A percentile compares a stretch with the other conserved stretches of the same genome.
Conservation (phyloP, 2,888 invertebrate genomes). For the Holacanthella duospinosa region DNA sequence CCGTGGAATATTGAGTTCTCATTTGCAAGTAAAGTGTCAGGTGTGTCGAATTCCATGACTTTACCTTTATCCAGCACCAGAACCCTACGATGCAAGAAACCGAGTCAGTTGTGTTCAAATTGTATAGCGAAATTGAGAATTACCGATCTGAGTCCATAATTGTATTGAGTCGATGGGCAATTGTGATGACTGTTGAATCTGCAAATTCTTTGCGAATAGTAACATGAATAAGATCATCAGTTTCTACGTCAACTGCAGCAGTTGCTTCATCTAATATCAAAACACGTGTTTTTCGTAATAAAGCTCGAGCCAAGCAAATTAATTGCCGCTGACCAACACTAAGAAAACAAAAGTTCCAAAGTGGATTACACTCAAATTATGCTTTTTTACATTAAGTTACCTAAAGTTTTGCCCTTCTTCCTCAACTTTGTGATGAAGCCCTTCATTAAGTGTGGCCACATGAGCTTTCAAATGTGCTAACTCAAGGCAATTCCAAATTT, state of each 20-base stretch:
- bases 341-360: too few relatives aligned
- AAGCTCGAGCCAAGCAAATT: constrained; percentile 31
- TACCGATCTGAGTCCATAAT: constrained; percentile 74
- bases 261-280: constrained; percentile 50
- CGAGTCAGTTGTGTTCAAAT: too few relatives aligned
- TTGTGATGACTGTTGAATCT: constrained; percentile 78
- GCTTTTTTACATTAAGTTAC: too few relatives aligned
- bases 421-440: constrained; percentile 40
- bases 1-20: constrained; percentile 43
- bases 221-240: constrained; percentile 74
- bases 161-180: constrained; percentile 85
- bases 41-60: constrained; percentile 42
- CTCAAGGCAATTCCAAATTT: constrained; percentile 49
- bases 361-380: too few relatives aligned
- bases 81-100: constrained; percentile 39
- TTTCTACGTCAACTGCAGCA: constrained; percentile 81
- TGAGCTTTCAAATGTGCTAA: constrained; percentile 45
- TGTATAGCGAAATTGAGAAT: too few relatives aligned
- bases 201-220: constrained; percentile 70
- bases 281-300: constrained; percentile 31
- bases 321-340: constrained; percentile 37
- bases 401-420: constrained; percentile 41
- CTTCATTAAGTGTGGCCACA: constrained; percentile 38
- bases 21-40: constrained; percentile 39
- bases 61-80: constrained; percentile 42